Evolutionary conservation across 2,888 invertebrate genomes (phyloP).

Genomic region (Gymnoscelis rufifasciata): DNA sequence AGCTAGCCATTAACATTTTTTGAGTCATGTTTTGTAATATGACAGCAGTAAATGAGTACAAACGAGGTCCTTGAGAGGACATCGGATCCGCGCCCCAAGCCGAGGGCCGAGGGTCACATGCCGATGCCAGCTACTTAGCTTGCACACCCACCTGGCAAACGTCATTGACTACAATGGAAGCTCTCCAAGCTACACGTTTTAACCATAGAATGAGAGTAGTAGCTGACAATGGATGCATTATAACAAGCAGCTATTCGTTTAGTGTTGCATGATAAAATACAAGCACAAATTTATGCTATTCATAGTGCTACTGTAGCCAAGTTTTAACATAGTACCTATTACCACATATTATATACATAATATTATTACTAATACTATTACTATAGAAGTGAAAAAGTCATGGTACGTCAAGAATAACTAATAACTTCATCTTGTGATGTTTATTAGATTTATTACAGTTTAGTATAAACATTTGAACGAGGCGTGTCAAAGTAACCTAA

Average conservation of each 20-base stretch:
- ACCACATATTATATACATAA: neutral
- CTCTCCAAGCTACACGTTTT: conserved; percentile 51
- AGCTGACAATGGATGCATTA: conserved; percentile 52
- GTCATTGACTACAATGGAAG: conserved; percentile 73
- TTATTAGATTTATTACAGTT: conserved; percentile 78
- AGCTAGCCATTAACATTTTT: conserved; percentile 31
- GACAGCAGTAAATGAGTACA: conserved; percentile 21
- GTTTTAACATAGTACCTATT: neutral
- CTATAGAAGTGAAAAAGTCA: no score
- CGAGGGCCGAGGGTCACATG: conserved; percentile 50
- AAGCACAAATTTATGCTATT: conserved; percentile 46
- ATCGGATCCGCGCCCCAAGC: conserved; percentile 19
- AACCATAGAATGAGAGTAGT: conserved; percentile 56
- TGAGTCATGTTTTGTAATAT: conserved; percentile 24
- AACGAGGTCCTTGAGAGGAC: conserved; percentile 26
- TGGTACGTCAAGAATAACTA: no score
- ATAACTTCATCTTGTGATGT: conserved; percentile 50
- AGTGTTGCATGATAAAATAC: no score
- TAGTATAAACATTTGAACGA: conserved; percentile 76
- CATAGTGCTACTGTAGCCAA: neutral
- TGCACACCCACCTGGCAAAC: conserved; percentile 71
- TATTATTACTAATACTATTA: neutral
- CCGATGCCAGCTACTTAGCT: conserved; percentile 58
- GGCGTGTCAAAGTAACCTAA: conserved; percentile 79
- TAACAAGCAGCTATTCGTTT: conserved; percentile 12